Evolutionary conservation across 2,888 invertebrate species (phyloP), one percentile per base, ranked within the genome.

Genomic region (Parapristionchus giblindavisi): DNA sequence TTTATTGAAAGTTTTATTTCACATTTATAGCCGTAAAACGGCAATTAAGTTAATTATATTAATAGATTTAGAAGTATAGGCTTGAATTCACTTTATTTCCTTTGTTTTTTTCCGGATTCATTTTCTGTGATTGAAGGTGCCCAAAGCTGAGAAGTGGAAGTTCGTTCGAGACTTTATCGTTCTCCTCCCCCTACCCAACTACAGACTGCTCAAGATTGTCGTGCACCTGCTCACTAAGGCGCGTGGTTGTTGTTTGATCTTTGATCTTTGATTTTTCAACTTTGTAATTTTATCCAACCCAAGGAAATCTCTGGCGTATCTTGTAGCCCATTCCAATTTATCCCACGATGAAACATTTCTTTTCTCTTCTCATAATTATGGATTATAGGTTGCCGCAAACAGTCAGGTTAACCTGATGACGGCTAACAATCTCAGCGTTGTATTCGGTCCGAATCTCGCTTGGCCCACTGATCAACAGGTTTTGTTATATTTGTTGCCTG

Each of bases 381-480:
- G 29, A 11, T 74, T 80, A 27, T 61, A 85, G 82, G 85, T 88
- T 21, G 81, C 85, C 17, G 82, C 83, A 6, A 93, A 95, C 89
- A 93, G 94, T 82, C 92, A 93, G 77, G 90, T 92, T 71, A 98
- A 98, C 75, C 80, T 86, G 90, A 96, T 96, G 96, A 95, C 95
- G 88, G 93, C 94, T 66, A 92, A 94, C 84, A 94, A 94, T 90
- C 90, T 94, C 87, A 95, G 95, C 77, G 96, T 96, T 78, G 95
- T 96, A 79, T 96, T 96, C 89, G 96, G 96, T 0, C 96, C 96
- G 4, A 96, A 95, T 77, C 91, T 96, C 80, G 94, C 96, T 77
- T 92, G 95, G 81, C 93, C 94, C 17, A 94, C 85, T 1, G 83
- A 87, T 76, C 85, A 85, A 75, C 86, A 86, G 75, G 82, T 84